Conservation (phyloP, 1,140 invertebrate species). For the Episyrphus balteatus region DNA sequence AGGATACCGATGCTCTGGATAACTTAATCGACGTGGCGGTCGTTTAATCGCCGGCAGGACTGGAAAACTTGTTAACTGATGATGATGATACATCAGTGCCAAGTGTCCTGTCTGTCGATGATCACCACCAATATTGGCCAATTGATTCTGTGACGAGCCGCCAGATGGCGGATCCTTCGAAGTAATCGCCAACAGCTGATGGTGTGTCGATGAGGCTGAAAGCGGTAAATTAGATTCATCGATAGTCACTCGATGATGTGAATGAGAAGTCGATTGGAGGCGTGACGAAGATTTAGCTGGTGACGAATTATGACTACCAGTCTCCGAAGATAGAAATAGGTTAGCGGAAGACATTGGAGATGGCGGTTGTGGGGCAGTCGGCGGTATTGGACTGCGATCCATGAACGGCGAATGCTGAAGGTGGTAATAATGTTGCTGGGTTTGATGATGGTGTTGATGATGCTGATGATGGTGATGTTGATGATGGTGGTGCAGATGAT, state of each 20-base stretch:
- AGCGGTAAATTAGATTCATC: slow-evolving; percentile 31
- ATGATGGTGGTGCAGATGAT: too few species aligned
- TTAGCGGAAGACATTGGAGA: slow-evolving; percentile 58
- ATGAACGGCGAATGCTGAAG: not conserved
- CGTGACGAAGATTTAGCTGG: slow-evolving; percentile 28
- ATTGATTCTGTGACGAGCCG: slow-evolving; percentile 14
- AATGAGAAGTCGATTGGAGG: slow-evolving; percentile 19
- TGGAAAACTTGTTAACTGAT: slow-evolving; percentile 32
- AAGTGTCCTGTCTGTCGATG: slow-evolving; percentile 23
- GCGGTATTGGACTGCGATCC: slow-evolving; percentile 4
- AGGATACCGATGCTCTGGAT: slow-evolving; percentile 30
- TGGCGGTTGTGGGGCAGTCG: slow-evolving; percentile 38
- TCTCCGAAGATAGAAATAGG: slow-evolving; percentile 62
- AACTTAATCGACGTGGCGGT: slow-evolving; percentile 19
- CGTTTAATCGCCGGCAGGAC: slow-evolving; percentile 33
- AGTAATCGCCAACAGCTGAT: slow-evolving; percentile 14
- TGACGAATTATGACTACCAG: slow-evolving; percentile 50
- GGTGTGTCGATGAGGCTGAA: slow-evolving; percentile 9
- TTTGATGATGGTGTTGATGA: slow-evolving; percentile 3
- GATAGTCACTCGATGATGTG: slow-evolving; percentile 34
- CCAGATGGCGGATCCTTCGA: slow-evolving; percentile 20
- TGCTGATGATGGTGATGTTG: too few species aligned
- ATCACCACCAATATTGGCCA: slow-evolving; percentile 5
- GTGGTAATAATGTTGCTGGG: too few species aligned
- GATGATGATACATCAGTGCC: slow-evolving; percentile 33